Base-by-base conservation (phyloP, 2,113 vertebrate species). In the Calyptommatus sinebrachiatus region DNA sequence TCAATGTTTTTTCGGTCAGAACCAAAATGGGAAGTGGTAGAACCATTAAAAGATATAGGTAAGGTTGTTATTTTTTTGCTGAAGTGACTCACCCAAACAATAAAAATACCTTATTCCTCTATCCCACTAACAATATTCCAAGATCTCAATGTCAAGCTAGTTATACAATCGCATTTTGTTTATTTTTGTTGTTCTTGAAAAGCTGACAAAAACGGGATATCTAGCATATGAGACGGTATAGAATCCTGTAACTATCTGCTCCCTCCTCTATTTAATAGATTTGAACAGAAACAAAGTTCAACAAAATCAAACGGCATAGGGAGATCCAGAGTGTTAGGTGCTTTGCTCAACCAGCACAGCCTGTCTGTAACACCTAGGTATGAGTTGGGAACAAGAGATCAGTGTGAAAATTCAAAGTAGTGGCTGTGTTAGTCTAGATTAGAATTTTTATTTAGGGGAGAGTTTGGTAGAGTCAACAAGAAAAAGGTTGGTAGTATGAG, bases 1-100 rank as follows among this genome's bases (percentile, higher is more conserved):
- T 99, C 98, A 90, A 99, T 99, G 98, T 99, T 97, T 94, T 99
- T 99, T 94, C 95, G 98, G 84, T 99, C 98, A 0, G 97, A 99
- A 76, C 97, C 96, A 6, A 98, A 97, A 91, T 99, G 97, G 97
- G 98, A 99, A 82, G 97, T 99, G 22, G 93, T 97, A 77, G 98
- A 99, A 88, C 98, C 98, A 0, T 90, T 99, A 84, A 97, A 95
- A 92, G 98, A 99, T 89, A 96, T 99, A 28, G 98, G 98, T 99
- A 87, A 96, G 96, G 82, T 74, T 61, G 65, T 28, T 66, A 18
- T 2, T 57, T 28, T 5, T 65, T 76, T 28, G 20, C 5, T 35
- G 69, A 60, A 11, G 2, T 29, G 31, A 24, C 18, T 61, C 41
- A 20, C 29, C 68, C 31, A 29, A 41, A 46, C 31, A 1, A 41